Evolutionary conservation across 2,888 invertebrate genomes (phyloP), one percentile per base, ranked within the genome.

Genomic region (Netelia inedita): DNA sequence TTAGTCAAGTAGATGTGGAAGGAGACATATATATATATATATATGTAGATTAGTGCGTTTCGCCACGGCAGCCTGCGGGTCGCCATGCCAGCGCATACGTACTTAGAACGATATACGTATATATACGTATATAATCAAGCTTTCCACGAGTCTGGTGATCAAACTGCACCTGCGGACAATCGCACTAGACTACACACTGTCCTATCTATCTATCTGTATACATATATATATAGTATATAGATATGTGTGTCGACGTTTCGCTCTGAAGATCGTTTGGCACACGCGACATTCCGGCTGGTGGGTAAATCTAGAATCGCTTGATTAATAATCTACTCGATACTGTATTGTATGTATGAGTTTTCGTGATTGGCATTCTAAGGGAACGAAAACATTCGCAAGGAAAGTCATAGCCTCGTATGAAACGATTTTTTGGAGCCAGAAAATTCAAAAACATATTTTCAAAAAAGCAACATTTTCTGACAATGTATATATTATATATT

Each of bases 111-210:
- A 75, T 57, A 79, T 66, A n/a, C n/a, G 43, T 46, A 65, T 23
- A 6, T 55, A 61, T 19, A n/a, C 35, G 43, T 1, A n/a, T 61
- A 10, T 79, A 53, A 61, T 50, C 59, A 50, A 65, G 71, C 65
- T 75, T 76, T 82, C 61, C 81, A 28, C 46, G 57, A 57, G 50
- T 71, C 69, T 78, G 23, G 46, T 65, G 59, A 80, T 80, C 72
- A 76, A 76, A 72, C 75, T 82, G 63, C 86, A 86, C 86, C 81
- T 84, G 84, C 74, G 81, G 14, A 78, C 73, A 65, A 85, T 85
- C 68, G 50, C 57, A 28, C 21, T 53, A 57, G 66, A 78, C 78
- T 50, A 35, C 65, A 68, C 41, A 55, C 63, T 69, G 55, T 46
- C 16, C 55, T 61, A 46, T 41, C 46, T 55, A n/a, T 76, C 16